Conservation (phyloP, 2,797 vertebrate genomes). For the Hozukius guyotensis region DNA sequence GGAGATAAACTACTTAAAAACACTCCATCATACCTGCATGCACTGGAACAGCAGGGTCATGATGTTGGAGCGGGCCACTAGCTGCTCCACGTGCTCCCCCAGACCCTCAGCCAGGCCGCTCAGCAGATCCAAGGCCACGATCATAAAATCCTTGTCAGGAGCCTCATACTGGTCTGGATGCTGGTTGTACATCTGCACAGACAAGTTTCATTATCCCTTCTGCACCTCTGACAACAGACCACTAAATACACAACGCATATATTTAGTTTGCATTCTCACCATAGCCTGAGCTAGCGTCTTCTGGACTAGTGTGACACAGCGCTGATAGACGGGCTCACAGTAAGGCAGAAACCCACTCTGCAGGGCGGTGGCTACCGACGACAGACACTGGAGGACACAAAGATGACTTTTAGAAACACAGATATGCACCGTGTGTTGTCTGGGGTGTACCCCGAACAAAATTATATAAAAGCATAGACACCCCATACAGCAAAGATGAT, state of each 20-base stretch:
- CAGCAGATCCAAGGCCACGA: constrained; percentile 93
- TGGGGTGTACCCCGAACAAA: background rate
- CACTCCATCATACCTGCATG: constrained; percentile 88
- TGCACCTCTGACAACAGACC: background rate
- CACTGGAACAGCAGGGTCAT: constrained; percentile 97
- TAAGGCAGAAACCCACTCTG: constrained; percentile 96
- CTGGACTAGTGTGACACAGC: constrained; percentile 95
- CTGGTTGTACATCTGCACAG: constrained; percentile 91
- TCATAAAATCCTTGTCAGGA: constrained; percentile 98
- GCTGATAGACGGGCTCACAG: constrained; percentile 96
- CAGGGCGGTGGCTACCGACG: constrained; percentile 93
- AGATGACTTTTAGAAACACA: background rate
- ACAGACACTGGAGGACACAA: constrained; percentile 85
- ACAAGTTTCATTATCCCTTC: background rate
- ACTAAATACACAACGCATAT: background rate
- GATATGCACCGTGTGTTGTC: background rate
- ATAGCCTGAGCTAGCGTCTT: constrained; percentile 96
- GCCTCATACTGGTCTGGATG: constrained; percentile 96
- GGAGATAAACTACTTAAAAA: background rate
- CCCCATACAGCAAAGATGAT: no score
- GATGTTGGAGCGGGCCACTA: constrained; percentile 94
- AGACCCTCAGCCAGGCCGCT: constrained; percentile 94
- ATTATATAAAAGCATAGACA: background rate
- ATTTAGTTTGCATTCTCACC: constrained; percentile 77
- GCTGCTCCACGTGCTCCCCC: constrained; percentile 90